These are phyloP conservation scores for Ptychadena robeensis DNA, from an alignment of 2,797 vertebrate genomes.

Conservation along the genomic window DNA sequence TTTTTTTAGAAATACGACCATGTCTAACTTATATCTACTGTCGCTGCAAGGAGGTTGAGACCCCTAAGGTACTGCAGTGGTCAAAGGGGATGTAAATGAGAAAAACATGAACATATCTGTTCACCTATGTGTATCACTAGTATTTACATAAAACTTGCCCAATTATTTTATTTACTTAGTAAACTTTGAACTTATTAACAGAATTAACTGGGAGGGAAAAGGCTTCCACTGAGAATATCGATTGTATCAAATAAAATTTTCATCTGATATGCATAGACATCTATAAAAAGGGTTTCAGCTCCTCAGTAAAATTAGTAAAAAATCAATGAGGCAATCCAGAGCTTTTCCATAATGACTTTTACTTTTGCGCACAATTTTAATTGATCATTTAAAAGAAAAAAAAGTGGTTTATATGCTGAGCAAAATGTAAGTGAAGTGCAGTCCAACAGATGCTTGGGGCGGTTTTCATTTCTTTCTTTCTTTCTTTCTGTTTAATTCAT, in stretches of 20 bases:
- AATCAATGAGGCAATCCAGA: slow-evolving; percentile 2
- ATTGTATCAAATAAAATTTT: slow-evolving; percentile 41
- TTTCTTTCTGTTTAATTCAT: slow-evolving; percentile 3
- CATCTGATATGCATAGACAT: slow-evolving; percentile 11
- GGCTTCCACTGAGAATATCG: slow-evolving; percentile 15
- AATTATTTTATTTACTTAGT: no score
- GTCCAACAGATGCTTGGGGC: not conserved
- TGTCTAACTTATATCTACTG: no score
- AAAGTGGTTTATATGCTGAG: slow-evolving; percentile 5
- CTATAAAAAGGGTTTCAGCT: slow-evolving; percentile 20
- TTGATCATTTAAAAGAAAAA: no score
- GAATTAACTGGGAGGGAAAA: no score
- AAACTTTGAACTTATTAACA: no score
- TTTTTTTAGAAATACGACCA: no score
- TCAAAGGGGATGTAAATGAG: no score
- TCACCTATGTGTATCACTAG: not conserved
- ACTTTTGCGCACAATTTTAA: not conserved
- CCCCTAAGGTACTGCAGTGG: no score
- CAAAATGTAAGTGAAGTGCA: not conserved
- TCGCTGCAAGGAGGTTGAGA: no score
- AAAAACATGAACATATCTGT: no score
- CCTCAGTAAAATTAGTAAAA: not conserved
- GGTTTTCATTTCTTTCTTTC: no score
- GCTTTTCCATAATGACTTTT: slow-evolving; percentile 10
- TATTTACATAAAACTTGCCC: not conserved